Base-by-base conservation (phyloP, 1,140 invertebrate species). In the Ceratina japonica region DNA sequence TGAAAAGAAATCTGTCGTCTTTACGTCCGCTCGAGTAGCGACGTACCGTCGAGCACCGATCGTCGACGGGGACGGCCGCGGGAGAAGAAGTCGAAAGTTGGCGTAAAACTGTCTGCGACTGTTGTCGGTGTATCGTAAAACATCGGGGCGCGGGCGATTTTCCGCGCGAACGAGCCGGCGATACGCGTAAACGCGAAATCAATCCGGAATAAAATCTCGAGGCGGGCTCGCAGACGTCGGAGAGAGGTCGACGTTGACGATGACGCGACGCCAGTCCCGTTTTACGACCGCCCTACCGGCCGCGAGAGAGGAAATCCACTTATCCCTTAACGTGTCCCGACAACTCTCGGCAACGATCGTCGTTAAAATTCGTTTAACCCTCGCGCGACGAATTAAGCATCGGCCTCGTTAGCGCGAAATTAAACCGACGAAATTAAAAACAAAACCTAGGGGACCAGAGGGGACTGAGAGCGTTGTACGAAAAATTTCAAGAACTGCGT, bases 341-440 rank as follows among this genome's bases (percentile, higher is more conserved):
- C 74, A 76, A 69, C 74, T 69, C 75, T 69, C 75, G 68, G 69
- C 75, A 72, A 78, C 75, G 75, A 78, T 78, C 75, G 75, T 78
- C 75, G 75, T 78, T 78, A 78, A 78, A 78, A 78, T 72, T 49
- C 75, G 75, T 78, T 78, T 72, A 72, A 72, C 75, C 75, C 75
- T 72, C 75, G 22, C 63, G 75, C 68, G 69, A 64, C 75, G 75
- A 78, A 78, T 78, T 78, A 78, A 78, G 59, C 69, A 72, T 78
- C 68, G 75, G 51, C 69, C 75, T 78, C 75, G 75, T 78, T 78
- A 78, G 62, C 59, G 61, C 66, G 69, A 78, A 63, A 78, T 78
- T 63, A 78, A 78, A 63, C 68, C 58, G 75, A 52, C 58, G 44
- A 72, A 77, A 77, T 63, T 63, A 77, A 63, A 78, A 72, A 20